phyloP scores from a whole-genome alignment of 2,797 vertebrate species.

The Gephyroberyx darwinii region DNA sequence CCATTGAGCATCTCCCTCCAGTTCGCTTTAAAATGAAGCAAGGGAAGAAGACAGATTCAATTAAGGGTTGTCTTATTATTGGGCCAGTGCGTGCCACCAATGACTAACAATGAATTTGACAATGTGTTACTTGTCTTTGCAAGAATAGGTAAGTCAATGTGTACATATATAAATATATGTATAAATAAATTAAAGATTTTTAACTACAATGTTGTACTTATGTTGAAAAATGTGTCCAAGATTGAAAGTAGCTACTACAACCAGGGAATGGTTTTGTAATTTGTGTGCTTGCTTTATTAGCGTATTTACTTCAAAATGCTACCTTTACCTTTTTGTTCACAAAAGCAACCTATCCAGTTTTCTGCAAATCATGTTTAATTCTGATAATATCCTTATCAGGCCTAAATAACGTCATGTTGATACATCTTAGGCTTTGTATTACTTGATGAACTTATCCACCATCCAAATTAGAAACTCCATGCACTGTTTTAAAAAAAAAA shows the following conservation, averaged over 20 bases:
- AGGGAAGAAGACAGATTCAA: constrained; percentile 11
- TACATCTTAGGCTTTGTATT: too few relatives aligned
- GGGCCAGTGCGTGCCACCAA: constrained; percentile 60
- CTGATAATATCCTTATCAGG: too few relatives aligned
- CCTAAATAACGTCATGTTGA: too few relatives aligned
- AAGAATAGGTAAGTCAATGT: constrained; percentile 79
- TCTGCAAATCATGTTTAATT: too few relatives aligned
- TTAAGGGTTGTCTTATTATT: constrained; percentile 30
- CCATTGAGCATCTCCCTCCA: constrained; percentile 2
- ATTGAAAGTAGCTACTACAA: not conserved
- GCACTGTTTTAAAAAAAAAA: too few relatives aligned
- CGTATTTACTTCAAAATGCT: too few relatives aligned
- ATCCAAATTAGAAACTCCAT: too few relatives aligned
- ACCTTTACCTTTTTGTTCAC: too few relatives aligned
- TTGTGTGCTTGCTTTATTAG: not conserved
- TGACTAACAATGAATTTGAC: constrained; percentile 76
- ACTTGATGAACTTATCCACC: too few relatives aligned
- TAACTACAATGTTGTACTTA: constrained; percentile 72
- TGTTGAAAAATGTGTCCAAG: not conserved
- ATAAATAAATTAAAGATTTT: constrained; percentile 88
- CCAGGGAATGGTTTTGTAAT: too few relatives aligned
- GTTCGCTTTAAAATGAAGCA: constrained; percentile 40
- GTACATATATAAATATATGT: constrained; percentile 88
- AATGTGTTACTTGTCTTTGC: constrained; percentile 75
- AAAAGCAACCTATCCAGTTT: too few relatives aligned